phyloP scores from a whole-genome alignment of 2,113 vertebrate species.

The Sceloporus undulatus region DNA sequence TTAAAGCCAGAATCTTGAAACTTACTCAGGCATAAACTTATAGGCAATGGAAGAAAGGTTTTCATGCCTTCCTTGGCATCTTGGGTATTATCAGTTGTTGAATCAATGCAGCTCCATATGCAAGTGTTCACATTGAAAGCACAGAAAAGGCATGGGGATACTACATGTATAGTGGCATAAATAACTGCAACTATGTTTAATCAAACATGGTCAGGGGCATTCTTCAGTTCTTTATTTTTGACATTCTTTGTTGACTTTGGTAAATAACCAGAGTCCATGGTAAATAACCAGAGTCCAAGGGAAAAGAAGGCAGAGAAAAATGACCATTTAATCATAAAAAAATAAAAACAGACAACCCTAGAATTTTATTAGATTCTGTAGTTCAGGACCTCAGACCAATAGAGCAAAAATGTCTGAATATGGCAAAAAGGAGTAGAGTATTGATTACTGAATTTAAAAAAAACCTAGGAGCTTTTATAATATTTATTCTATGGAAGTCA shows the following conservation, averaged over 20 bases:
- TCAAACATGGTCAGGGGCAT: background rate
- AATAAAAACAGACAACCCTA: background rate
- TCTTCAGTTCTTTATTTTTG: background rate
- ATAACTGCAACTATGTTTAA: background rate
- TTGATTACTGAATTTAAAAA: constrained; percentile 7
- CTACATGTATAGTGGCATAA: background rate
- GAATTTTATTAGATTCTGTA: background rate
- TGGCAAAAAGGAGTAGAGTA: rapidly evolving
- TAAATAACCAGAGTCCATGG: no score
- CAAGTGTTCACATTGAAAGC: background rate
- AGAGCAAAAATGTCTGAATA: background rate
- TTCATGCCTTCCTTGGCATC: background rate
- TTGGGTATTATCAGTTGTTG: background rate
- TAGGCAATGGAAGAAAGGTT: background rate
- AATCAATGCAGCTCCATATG: no score
- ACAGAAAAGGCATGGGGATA: background rate
- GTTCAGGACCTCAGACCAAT: background rate
- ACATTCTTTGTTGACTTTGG: no score
- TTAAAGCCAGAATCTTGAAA: background rate
- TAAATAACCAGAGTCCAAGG: background rate
- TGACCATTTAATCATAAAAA: background rate
- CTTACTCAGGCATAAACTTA: background rate
- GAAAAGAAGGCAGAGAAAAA: background rate
- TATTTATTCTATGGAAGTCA: background rate
- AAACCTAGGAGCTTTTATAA: background rate